Evolutionary conservation across 1,140 invertebrate genomes (phyloP).

Genomic region (Meloidogyne hapla): DNA sequence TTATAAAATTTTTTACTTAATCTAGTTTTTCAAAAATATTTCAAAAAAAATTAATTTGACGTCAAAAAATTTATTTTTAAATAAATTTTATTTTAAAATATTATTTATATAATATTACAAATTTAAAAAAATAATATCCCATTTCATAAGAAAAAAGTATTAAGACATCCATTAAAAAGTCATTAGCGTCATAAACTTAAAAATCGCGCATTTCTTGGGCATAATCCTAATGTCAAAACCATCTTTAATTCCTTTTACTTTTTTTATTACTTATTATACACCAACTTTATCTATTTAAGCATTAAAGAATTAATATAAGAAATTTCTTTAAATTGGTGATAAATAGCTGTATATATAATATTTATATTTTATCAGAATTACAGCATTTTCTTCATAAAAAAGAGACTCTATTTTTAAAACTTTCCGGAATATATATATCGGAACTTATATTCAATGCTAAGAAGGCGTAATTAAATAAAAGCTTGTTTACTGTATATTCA

Average conservation of each 20-base stretch:
- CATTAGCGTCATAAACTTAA: neutral
- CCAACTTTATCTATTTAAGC: no score
- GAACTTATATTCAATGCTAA: no score
- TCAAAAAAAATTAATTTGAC: conserved; percentile 6
- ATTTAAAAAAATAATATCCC: neutral
- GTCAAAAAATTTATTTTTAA: neutral
- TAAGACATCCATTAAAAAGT: neutral
- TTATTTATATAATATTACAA: neutral
- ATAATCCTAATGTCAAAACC: neutral
- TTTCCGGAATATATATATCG: neutral
- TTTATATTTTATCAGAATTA: no score
- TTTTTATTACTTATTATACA: no score
- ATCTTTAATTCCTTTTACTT: neutral
- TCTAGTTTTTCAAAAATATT: neutral
- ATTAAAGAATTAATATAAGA: no score
- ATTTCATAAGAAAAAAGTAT: neutral
- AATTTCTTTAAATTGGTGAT: no score
- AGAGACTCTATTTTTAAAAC: neutral
- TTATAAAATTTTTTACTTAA: neutral
- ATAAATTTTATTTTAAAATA: conserved; percentile 2
- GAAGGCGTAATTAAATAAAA: no score
- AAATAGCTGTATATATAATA: no score
- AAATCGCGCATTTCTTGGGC: neutral
- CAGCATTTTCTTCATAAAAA: no score
- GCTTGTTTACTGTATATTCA: no score